Evolutionary conservation across 2,113 vertebrate genomes (phyloP).

Genomic region (Lagopus leucura): DNA sequence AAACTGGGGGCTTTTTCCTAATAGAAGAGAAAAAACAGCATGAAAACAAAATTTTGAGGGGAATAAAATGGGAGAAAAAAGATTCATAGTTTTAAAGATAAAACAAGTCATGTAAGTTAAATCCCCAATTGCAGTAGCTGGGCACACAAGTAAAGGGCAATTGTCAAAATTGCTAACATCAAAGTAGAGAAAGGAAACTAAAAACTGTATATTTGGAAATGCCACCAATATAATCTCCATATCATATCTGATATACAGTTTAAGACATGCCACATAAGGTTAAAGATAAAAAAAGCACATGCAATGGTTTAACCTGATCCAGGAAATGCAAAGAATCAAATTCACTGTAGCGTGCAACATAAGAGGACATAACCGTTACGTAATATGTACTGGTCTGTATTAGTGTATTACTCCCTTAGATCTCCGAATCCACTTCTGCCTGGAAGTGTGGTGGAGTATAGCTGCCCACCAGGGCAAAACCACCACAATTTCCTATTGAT

Average conservation of each 20-base stretch:
- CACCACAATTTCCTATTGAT: not conserved
- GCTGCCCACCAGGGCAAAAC: not conserved
- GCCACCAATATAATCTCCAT: not conserved
- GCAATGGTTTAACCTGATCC: not conserved
- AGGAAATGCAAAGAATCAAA: not conserved
- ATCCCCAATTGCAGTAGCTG: not conserved
- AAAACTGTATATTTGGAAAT: conserved; percentile 3
- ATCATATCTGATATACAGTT: not conserved
- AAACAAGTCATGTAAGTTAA: not conserved
- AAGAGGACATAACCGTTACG: not conserved
- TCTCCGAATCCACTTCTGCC: not conserved
- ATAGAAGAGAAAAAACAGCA: not conserved
- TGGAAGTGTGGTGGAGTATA: not conserved
- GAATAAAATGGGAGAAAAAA: not conserved
- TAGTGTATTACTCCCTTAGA: not conserved
- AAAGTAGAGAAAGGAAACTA: not conserved
- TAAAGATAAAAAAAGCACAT: not conserved
- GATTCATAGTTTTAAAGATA: not conserved
- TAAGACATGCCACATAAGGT: not conserved
- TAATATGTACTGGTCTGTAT: accelerated
- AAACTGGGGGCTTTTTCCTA: not conserved
- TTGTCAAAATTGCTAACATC: conserved; percentile 34
- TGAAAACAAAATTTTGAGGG: not conserved
- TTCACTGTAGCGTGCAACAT: not conserved
- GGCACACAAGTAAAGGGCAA: not conserved